Evolutionary conservation across 2,113 vertebrate species (phyloP), one percentile per base, ranked within the genome.

Genomic region (Mustela lutreola): DNA sequence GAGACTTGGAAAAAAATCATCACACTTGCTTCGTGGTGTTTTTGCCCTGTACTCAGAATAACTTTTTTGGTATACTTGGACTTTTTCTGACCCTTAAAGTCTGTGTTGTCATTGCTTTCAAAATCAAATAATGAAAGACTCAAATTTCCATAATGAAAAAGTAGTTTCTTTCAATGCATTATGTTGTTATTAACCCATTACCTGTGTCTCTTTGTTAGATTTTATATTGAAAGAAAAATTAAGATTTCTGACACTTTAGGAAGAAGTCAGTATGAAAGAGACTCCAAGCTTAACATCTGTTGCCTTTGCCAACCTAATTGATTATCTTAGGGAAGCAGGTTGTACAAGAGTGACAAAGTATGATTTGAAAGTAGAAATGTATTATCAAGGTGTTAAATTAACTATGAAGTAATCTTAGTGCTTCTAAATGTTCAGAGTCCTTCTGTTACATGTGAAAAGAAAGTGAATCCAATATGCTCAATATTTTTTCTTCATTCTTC

Each of bases 361-460:
- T 91, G 78, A 96, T 87, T 92, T 94, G 62, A 96, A 95, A 97
- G 39, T 19, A 93, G 60, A 95, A 88, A 60, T 71, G 63, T 67
- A 90, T 94, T 96, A 97, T 90, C 70, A 95, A 97, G 84, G 65
- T 97, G 85, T 97, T 97, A 96, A 97, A 97, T 97, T 97, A 97
- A 92, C 92, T 95, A 92, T 80, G 50, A 97, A 97, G 73, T 88
- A 95, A 97, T 96, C 18, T 39, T 78, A 83, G 81, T 33, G 26
- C 62, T 84, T 96, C 88, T 73, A 67, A 97, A 78, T 84, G 31
- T 70, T 87, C 70, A 75, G 45, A 48, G n/a, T 80, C 89, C 79
- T 97, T 96, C 88, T 93, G 91, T 60, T 80, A 93, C n/a, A 94
- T 82, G 26, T 79, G 63, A 82, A 87, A 79, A 94, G 82, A 93